phyloP scores from a whole-genome alignment of 2,888 invertebrate genomes.

The Drosophila neonasuta region DNA sequence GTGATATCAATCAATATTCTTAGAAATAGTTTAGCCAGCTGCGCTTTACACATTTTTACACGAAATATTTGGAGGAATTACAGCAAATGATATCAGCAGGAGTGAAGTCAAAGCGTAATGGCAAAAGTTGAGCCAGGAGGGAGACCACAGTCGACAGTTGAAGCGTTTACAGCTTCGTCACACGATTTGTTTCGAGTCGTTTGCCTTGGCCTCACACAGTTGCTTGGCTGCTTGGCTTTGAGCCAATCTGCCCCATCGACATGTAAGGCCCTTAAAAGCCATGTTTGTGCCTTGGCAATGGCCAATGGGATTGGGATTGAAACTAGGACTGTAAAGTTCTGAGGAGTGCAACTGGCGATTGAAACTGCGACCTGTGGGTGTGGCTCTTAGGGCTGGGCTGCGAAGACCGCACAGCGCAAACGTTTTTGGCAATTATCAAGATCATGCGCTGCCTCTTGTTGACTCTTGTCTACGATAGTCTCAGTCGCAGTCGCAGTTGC shows the following conservation, averaged over 20 bases:
- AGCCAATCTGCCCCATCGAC: slow-evolving; percentile 68
- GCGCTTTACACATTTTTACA: slow-evolving; percentile 18
- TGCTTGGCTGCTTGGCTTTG: slow-evolving; percentile 17
- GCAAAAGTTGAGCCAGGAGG: neutral
- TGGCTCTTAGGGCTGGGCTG: slow-evolving; percentile 48
- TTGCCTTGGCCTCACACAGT: slow-evolving; percentile 50
- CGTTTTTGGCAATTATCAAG: slow-evolving; percentile 75
- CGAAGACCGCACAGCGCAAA: slow-evolving; percentile 55
- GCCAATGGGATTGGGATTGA: neutral
- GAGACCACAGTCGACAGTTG: slow-evolving; percentile 24
- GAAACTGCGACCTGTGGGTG: slow-evolving; percentile 46
- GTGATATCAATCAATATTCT: too few relatives aligned
- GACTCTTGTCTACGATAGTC: slow-evolving; percentile 60
- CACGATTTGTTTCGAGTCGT: slow-evolving; percentile 54
- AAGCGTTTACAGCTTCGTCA: slow-evolving; percentile 59
- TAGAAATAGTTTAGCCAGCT: neutral
- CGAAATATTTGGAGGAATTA: slow-evolving; percentile 4
- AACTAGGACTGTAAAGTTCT: neutral
- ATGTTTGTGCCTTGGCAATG: slow-evolving; percentile 46
- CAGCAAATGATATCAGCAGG: neutral
- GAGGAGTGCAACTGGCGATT: neutral
- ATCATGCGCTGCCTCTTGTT: slow-evolving; percentile 64
- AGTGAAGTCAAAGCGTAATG: neutral
- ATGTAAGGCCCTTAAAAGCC: slow-evolving; percentile 77
- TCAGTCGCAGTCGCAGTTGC: neutral